Evolutionary conservation across 2,113 vertebrate species (phyloP).

Genomic region (Acrocephalus arundinaceus): DNA sequence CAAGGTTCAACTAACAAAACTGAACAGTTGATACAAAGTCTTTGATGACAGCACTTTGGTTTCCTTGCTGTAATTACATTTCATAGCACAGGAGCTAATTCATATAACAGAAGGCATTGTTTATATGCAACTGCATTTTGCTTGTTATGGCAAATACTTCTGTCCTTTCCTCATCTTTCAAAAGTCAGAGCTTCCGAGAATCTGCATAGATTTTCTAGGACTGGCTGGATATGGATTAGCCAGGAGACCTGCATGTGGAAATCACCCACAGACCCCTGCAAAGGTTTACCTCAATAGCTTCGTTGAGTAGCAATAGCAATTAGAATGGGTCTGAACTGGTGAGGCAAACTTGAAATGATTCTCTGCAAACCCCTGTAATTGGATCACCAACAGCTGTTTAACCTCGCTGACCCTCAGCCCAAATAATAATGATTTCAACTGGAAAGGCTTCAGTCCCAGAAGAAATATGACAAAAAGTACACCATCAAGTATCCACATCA

Average conservation of each 20-base stretch:
- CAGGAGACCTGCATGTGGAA: not conserved
- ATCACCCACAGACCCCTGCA: not conserved
- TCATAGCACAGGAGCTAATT: not conserved
- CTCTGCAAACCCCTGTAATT: constrained; percentile 22
- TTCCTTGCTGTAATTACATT: not conserved
- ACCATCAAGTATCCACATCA: not conserved
- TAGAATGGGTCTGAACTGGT: not conserved
- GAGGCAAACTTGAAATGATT: constrained; percentile 13
- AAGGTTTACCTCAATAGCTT: not conserved
- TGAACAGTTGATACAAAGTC: not conserved
- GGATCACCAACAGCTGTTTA: constrained; percentile 38
- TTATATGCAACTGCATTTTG: not conserved
- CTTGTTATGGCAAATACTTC: not conserved
- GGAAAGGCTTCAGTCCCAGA: constrained; percentile 23
- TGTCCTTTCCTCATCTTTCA: not conserved
- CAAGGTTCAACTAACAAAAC: not conserved
- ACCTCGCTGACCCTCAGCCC: not conserved
- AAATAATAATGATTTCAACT: constrained; percentile 35
- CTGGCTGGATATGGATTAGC: not conserved
- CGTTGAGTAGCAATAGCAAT: not conserved
- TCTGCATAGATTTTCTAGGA: not conserved
- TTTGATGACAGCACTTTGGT: not conserved
- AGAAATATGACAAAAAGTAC: constrained; percentile 21
- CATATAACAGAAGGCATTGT: not conserved
- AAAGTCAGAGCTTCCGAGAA: not conserved